These are phyloP conservation scores for Uloborus diversus DNA, from an alignment of 1,140 invertebrate genomes.

Conservation along the genomic window DNA sequence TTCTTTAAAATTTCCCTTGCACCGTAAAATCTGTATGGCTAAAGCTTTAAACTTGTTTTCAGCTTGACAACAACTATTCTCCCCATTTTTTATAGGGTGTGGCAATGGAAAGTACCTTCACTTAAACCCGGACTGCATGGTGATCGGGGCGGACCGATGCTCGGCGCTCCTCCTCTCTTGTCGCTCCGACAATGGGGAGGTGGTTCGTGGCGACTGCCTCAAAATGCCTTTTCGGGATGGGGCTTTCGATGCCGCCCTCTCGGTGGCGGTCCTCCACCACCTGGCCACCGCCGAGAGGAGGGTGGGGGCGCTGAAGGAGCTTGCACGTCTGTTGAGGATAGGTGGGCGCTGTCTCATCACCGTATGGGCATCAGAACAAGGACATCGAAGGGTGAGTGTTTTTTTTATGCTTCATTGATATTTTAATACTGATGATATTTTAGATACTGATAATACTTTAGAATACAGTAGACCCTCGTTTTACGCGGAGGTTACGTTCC, in stretches of 20 bases:
- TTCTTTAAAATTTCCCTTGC: no score
- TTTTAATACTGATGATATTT: no score
- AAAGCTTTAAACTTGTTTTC: no score
- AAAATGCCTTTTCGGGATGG: conserved; percentile 89
- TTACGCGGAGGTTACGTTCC: no score
- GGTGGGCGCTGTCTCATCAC: conserved; percentile 92
- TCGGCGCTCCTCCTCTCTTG: conserved; percentile 80
- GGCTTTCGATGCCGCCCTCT: conserved; percentile 92
- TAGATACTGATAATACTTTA: no score
- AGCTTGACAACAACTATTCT: no score
- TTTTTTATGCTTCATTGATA: neutral
- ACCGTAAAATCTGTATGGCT: no score
- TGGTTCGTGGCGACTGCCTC: conserved; percentile 86
- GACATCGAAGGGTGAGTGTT: conserved; percentile 76
- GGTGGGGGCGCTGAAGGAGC: conserved; percentile 84
- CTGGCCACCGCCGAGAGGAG: conserved; percentile 91
- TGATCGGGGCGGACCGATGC: conserved; percentile 88
- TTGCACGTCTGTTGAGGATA: conserved; percentile 86
- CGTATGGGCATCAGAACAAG: conserved; percentile 97
- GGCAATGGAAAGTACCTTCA: conserved; percentile 92
- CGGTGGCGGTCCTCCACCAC: conserved; percentile 91
- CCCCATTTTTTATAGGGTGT: conserved; percentile 86
- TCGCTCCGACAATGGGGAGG: conserved; percentile 75
- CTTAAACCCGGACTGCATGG: conserved; percentile 84
- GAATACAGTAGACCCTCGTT: no score